These are phyloP conservation scores for Echeneis naucrates DNA, from an alignment of 2,797 vertebrate species.

Conservation along the genomic window DNA sequence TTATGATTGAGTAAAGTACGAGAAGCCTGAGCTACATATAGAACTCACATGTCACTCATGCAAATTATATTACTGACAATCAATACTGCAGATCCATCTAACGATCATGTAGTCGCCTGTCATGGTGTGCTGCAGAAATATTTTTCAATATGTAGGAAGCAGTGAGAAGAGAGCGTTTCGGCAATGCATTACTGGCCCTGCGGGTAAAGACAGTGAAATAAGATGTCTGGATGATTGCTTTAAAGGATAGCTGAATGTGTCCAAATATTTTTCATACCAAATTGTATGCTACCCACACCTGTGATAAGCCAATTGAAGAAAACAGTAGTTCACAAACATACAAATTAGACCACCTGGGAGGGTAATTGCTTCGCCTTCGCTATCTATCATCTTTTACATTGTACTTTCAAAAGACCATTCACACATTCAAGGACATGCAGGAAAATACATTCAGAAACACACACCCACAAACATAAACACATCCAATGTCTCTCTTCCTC, in stretches of 20 bases:
- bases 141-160: slow-evolving; percentile 41
- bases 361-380: slow-evolving; percentile 54
- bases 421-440: slow-evolving; percentile 50
- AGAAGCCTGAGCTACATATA: slow-evolving; percentile 33
- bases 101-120: slow-evolving; percentile 42
- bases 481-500: slow-evolving; percentile 12
- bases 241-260: slow-evolving; percentile 42
- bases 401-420: slow-evolving; percentile 44
- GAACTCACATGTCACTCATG: slow-evolving; percentile 70
- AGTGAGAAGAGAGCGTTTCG: slow-evolving; percentile 44
- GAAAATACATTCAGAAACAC: slow-evolving; percentile 22
- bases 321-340: slow-evolving; percentile 60
- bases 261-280: slow-evolving; percentile 49
- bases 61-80: slow-evolving; percentile 78
- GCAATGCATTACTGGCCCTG: slow-evolving; percentile 49
- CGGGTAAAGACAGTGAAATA: slow-evolving; percentile 49
- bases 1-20: slow-evolving; percentile 51
- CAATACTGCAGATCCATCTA: slow-evolving; percentile 70
- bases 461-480: slow-evolving; percentile 23
- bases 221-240: slow-evolving; percentile 61
- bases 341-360: slow-evolving; percentile 67
- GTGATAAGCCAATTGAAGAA: slow-evolving; percentile 46
- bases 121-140: slow-evolving; percentile 45
- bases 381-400: slow-evolving; percentile 49
- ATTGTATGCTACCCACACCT: slow-evolving; percentile 45